These are phyloP conservation scores for Rhinoraja longicauda DNA, from an alignment of 2,797 vertebrate genomes.

Conservation along the genomic window DNA sequence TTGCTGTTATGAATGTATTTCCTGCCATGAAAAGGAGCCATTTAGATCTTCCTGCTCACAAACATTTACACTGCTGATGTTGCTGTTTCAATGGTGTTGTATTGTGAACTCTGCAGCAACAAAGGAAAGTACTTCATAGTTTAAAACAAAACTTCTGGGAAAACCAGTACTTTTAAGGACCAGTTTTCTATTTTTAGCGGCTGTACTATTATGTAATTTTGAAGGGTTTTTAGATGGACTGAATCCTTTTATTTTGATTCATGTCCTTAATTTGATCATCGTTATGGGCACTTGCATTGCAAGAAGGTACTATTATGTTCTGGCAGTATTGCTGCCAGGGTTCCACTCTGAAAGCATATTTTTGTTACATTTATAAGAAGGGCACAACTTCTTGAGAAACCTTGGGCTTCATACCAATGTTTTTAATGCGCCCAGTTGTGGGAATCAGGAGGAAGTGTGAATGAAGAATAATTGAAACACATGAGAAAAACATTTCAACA, in stretches of 20 bases:
- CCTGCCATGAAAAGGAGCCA: background rate
- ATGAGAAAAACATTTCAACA: background rate
- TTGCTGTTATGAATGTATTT: background rate
- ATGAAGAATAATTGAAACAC: background rate
- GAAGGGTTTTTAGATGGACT: background rate
- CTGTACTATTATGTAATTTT: background rate
- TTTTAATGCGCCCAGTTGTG: background rate
- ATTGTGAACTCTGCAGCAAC: background rate
- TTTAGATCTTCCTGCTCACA: background rate
- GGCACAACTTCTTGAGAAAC: background rate
- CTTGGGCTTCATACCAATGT: background rate
- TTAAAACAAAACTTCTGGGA: background rate
- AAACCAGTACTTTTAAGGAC: background rate
- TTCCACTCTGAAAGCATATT: background rate
- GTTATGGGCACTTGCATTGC: background rate
- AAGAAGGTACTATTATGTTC: background rate
- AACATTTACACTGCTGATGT: background rate
- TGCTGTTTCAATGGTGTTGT: background rate
- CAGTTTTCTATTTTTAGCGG: background rate
- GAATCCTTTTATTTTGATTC: background rate
- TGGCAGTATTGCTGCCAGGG: background rate
- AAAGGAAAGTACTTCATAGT: background rate
- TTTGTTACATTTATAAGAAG: background rate
- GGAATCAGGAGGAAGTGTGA: background rate
- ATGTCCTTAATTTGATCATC: background rate